Evolutionary conservation across 2,888 invertebrate genomes (phyloP).

Genomic region (Drosophila testacea): DNA sequence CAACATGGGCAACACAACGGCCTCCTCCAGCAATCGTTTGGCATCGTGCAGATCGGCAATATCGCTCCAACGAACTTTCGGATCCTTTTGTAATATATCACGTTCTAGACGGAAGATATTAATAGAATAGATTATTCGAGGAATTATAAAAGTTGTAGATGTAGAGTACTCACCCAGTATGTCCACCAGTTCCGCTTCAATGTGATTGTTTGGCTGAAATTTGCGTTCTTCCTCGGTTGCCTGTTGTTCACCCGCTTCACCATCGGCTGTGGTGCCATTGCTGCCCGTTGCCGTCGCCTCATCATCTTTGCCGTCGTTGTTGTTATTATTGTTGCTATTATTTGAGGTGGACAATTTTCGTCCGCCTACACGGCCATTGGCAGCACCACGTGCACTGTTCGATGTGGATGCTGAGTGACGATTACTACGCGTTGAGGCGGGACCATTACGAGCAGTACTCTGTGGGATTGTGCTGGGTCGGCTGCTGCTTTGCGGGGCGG

Average conservation of each 20-base stretch:
- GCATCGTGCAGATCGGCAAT: constrained; percentile 96
- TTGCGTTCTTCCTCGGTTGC: constrained; percentile 91
- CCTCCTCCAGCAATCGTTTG: constrained; percentile 96
- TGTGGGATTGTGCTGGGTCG: constrained; percentile 82
- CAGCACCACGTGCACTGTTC: constrained; percentile 50
- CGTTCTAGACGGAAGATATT: constrained; percentile 87
- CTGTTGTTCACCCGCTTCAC: constrained; percentile 87
- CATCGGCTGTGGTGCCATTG: constrained; percentile 82
- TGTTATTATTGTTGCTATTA: constrained; percentile 29
- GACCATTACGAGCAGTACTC: constrained; percentile 67
- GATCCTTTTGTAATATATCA: constrained; percentile 98
- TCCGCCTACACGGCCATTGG: constrained; percentile 61
- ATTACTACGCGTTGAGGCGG: constrained; percentile 53
- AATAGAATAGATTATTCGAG: not conserved
- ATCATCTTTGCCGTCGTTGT: constrained; percentile 86
- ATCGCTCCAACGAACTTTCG: constrained; percentile 97
- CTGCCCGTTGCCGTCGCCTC: constrained; percentile 87
- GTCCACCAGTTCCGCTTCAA: constrained; percentile 97
- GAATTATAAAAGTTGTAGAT: not conserved
- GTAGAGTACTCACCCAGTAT: constrained; percentile 88
- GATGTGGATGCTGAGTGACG: constrained; percentile 61
- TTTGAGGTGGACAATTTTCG: constrained; percentile 66
- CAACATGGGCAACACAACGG: constrained; percentile 98
- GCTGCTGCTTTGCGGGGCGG: constrained; percentile 27
- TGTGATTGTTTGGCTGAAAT: constrained; percentile 92